Evolutionary conservation across 2,888 invertebrate species (phyloP), one percentile per base, ranked within the genome.

Genomic region (Drosophila putrida): DNA sequence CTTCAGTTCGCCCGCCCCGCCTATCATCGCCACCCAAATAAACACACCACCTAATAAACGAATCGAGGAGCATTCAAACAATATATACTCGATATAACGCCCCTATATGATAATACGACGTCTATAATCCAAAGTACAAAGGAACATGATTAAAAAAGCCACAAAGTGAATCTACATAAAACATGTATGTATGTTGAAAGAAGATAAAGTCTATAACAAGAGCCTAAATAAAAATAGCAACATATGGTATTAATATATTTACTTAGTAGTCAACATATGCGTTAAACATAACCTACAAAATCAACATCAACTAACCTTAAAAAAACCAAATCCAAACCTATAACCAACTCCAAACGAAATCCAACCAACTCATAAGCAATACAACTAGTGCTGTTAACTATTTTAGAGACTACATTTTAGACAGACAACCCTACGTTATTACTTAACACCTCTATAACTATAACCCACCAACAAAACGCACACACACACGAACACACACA

Each of bases 41-140:
- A 59, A 13, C 20, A 57, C 35, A 46, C 75, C 74, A 77, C 66
- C 74, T 60, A 64, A 57, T 53, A 54, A 31, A 27, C 11, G n/a
- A 46, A 46, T 46, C 13, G 35, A 57, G 35, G 20, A 41, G 28
- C 41, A 58, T 58, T 38, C 9, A 28, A 36, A 50, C 31, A 8
- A 8, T 15, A 6, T 13, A 31, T 11, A 33, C 33, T 47, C 33
- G 47, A 20, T 63, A 77, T 62, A 75, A 70, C 33, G 28, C 38
- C 49, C 59, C 38, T 74, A 67, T 65, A 70, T 63, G 38, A 66
- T 74, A 75, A 75, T 66, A 73, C 82, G 72, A 86, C 80, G 83
- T 84, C 71, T 86, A 80, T 83, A 88, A 85, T 82, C 77, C 78
- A 88, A 76, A 88, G 88, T 88, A 84, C 88, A 88, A 84, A 84